Conservation (phyloP, 2,888 invertebrate genomes). For the Digitonthophagus gazella region DNA sequence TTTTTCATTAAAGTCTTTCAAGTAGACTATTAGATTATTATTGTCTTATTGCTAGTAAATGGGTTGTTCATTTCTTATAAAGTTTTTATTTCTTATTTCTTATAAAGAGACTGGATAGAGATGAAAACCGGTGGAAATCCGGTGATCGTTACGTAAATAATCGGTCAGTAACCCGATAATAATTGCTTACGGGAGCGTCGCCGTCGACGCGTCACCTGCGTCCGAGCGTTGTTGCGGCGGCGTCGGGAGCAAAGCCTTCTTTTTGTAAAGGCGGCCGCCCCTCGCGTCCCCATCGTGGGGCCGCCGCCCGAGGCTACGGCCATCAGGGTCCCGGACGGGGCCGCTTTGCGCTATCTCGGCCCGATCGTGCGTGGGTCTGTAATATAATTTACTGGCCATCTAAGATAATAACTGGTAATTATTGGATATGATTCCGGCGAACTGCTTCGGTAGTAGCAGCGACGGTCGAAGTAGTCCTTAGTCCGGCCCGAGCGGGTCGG, state of each 20-base stretch:
- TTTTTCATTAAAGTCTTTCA: too few relatives aligned
- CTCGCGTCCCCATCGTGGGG: not conserved
- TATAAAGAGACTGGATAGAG: too few relatives aligned
- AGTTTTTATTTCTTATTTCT: too few relatives aligned
- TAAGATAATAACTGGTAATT: conserved; percentile 49
- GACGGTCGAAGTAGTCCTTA: not conserved
- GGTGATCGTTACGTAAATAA: too few relatives aligned
- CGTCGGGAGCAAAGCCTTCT: not conserved
- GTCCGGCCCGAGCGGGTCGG: conserved; percentile 20
- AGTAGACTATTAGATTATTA: too few relatives aligned
- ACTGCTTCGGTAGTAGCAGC: not conserved
- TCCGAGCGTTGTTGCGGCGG: not conserved
- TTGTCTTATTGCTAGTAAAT: too few relatives aligned
- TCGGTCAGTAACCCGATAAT: too few relatives aligned
- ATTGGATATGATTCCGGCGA: conserved; percentile 39
- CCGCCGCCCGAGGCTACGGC: not conserved
- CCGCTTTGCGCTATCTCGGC: conserved; percentile 28
- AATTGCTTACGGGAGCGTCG: not conserved
- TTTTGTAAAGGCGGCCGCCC: not conserved
- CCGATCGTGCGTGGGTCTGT: conserved; percentile 48
- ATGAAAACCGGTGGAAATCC: too few relatives aligned
- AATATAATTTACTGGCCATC: conserved; percentile 50
- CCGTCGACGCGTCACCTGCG: not conserved
- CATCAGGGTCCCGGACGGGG: not conserved
- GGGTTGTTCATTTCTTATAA: too few relatives aligned